Evolutionary conservation across 1,140 invertebrate species (phyloP), one percentile per base, ranked within the genome.

Genomic region (Myzus persicae): DNA sequence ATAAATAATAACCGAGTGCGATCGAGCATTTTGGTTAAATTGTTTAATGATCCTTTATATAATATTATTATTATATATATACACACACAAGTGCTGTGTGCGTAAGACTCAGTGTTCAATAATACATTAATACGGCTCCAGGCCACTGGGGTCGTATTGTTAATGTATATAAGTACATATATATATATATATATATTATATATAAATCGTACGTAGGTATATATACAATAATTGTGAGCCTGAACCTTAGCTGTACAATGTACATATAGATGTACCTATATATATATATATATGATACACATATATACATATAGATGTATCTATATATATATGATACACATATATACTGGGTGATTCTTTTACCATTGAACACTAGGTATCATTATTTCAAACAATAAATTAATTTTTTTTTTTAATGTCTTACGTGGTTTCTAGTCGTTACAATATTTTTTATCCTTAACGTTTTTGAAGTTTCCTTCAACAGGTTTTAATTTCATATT

Each of bases 41-140:
- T 48, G 31, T 89, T 51, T 48, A 89, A 89, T 89, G 87, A 89
- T 89, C 46, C 44, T 89, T 51, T 89, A 89, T 38, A n/a, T 88
- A 88, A 48, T 46, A 88, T 31, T 87, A 46, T 48, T 48, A 48
- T 18, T 48, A 48, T 48, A 44, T 48, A 48, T 48, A n/a, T n/a
- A n/a, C 48, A 88, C 24, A 46, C 42, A 31, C 82, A 38, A 38
- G 38, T 42, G 38, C 22, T 38, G 22, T 84, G 38, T 31, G 82
- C 38, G 20, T 44, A 44, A 85, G 84, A 44, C 20, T 38, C 81
- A 8, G 81, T 84, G 81, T 84, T 84, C 81, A 40, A 84, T 38
- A 46, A 87, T 87, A 87, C 81, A 40, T 40, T 38, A 46, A 87
- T 87, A 87, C 1, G 24, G 84, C 82, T 46, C 11, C 44, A 18